phyloP scores from a whole-genome alignment of 2,113 vertebrate species.

The Cottus gobio region DNA sequence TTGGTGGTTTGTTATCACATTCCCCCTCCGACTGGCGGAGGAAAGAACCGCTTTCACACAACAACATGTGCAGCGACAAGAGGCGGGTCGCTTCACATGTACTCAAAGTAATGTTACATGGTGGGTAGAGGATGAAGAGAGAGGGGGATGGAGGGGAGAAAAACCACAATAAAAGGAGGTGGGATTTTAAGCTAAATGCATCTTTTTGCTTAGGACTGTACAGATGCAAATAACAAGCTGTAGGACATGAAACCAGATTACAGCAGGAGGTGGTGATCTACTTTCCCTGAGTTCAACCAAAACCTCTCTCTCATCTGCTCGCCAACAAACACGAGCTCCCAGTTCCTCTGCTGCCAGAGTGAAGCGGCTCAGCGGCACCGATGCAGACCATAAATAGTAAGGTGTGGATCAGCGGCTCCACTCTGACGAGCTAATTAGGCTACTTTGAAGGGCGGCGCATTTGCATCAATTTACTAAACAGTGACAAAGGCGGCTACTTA shows the following conservation, averaged over 20 bases:
- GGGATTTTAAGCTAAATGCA: conserved; percentile 12
- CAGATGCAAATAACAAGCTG: neutral
- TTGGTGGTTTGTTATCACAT: conserved; percentile 47
- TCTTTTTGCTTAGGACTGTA: neutral
- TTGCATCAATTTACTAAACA: conserved; percentile 65
- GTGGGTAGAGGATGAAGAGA: neutral
- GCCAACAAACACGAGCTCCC: conserved; percentile 48
- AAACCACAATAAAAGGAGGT: conserved; percentile 4
- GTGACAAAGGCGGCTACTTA: conserved; percentile 80
- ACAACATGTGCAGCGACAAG: conserved; percentile 50
- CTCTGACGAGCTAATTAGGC: conserved; percentile 62
- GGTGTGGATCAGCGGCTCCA: conserved; percentile 68
- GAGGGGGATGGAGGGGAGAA: too few species aligned
- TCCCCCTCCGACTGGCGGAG: conserved; percentile 50
- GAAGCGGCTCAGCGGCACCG: conserved; percentile 23
- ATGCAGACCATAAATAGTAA: conserved; percentile 68
- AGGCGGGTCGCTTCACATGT: conserved; percentile 52
- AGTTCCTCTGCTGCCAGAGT: conserved; percentile 11
- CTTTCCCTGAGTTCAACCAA: conserved; percentile 7
- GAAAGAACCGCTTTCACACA: conserved; percentile 64
- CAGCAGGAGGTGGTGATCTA: conserved; percentile 21
- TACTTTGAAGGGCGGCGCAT: conserved; percentile 50
- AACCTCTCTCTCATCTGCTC: conserved; percentile 30
- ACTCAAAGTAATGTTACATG: conserved; percentile 36
- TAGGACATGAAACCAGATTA: neutral